Percentiles rank a stretch among this genome's conserved stretches.
These are phyloP conservation scores for Agrotis ipsilon DNA, from an alignment of 2,888 invertebrate genomes.

Conservation along the genomic window DNA sequence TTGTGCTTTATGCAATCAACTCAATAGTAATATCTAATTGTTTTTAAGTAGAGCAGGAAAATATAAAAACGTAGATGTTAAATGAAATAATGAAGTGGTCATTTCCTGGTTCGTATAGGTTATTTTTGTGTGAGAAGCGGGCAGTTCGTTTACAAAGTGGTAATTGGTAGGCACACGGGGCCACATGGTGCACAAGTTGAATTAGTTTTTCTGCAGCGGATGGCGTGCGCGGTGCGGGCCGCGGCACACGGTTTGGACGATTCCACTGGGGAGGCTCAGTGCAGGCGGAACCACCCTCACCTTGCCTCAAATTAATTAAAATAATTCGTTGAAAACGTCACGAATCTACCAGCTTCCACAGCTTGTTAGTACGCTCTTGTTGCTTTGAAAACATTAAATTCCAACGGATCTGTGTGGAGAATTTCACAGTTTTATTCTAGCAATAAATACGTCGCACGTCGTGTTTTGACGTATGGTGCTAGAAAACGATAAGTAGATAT, in stretches of 20 bases:
- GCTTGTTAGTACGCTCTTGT: constrained; percentile 77
- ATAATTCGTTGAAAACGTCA: constrained; percentile 77
- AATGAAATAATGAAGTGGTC: background rate
- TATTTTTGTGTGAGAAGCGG: constrained; percentile 17
- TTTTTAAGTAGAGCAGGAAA: background rate
- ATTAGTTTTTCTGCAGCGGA: constrained; percentile 69
- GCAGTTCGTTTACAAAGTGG: constrained; percentile 46
- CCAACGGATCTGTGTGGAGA: constrained; percentile 63
- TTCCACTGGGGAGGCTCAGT: constrained; percentile 53
- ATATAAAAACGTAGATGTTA: background rate
- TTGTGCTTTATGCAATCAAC: background rate
- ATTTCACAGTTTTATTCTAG: constrained; percentile 64
- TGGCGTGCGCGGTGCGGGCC: constrained; percentile 30
- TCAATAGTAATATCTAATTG: constrained; percentile 15
- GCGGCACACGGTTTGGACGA: constrained; percentile 41
- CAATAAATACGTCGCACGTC: constrained; percentile 69
- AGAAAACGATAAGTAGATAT: constrained; percentile 54
- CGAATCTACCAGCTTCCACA: constrained; percentile 71
- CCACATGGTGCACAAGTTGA: constrained; percentile 67
- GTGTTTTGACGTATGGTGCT: constrained; percentile 68
- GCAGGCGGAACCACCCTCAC: constrained; percentile 62
- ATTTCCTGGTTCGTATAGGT: constrained; percentile 6
- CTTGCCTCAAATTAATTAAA: constrained; percentile 78
- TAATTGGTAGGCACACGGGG: constrained; percentile 64
- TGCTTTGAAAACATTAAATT: constrained; percentile 73